Base-by-base conservation (phyloP, 2,797 vertebrate genomes). In the Emys orbicularis region DNA sequence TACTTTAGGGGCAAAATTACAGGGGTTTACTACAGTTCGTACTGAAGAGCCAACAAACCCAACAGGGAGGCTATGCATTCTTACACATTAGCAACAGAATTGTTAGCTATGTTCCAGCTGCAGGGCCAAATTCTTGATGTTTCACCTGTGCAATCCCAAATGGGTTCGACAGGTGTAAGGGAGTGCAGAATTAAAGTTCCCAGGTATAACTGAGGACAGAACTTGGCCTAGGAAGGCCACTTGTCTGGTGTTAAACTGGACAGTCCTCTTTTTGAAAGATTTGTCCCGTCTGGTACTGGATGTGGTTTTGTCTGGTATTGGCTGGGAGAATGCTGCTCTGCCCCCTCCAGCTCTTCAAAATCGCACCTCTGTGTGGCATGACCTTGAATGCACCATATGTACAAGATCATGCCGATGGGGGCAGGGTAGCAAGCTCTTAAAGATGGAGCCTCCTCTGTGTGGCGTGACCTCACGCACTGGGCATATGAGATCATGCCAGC, bases 131-230 rank as follows among this genome's bases (percentile, higher is more conserved):
- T 47, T 53, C 23, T 44, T 44, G 13, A 3, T 5, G 27, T 1
- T 1, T 21, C 34, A 44, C 2, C 0, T 2, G 1, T 15, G 27
- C 0, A 0, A 56, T 23, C 54, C 81, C 27, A 23, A 72, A 50
- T n/a, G 34, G 50, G 59, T 15, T 54, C 12, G 84, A 15, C 12
- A 25, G 34, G 47, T 6, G 27, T 59, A 4, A 1, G 4, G 2
- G 5, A 50, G 72, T 81, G 90, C 37, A 86, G 56, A 79, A 72
- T 44, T 3, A 12, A 72, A 37, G 65, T 72, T 72, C n/a, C 8
- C n/a, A 37, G 65, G n/a, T 41, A 41, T 72, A 37, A 37, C 65
- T 23, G 19, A 41, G 19, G 5, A 41, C 65, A 21, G 21, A 23
- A 23, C n/a, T 37, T 72, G 19, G n/a, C 65, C 4, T 72, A 72